Percentiles rank a stretch among this genome's conserved stretches.
These are phyloP conservation scores for Numida meleagris DNA, from an alignment of 2,113 vertebrate species.

Conservation along the genomic window DNA sequence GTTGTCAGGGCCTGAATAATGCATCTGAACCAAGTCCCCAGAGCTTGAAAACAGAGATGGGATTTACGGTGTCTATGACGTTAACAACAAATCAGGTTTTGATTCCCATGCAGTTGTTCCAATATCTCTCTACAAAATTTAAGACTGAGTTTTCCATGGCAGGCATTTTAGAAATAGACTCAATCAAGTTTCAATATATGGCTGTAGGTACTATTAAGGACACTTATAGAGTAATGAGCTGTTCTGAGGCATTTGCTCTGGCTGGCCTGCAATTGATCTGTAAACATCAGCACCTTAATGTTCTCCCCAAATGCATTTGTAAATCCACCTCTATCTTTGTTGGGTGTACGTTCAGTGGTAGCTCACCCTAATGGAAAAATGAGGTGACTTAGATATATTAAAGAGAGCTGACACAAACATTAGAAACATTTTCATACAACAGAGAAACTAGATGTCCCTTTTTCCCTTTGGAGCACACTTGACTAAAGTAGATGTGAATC, in stretches of 20 bases:
- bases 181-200: background rate
- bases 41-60: background rate
- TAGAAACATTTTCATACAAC: background rate
- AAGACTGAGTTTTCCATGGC: background rate
- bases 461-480: fast-evolving
- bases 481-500: background rate
- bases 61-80: background rate
- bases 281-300: background rate
- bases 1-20: background rate
- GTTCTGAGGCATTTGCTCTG: background rate
- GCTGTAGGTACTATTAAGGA: background rate
- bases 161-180: background rate
- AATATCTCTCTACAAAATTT: background rate
- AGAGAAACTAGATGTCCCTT: background rate
- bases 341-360: background rate
- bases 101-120: background rate
- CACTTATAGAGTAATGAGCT: background rate
- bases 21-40: background rate
- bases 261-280: background rate
- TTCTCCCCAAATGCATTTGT: background rate
- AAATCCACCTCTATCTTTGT: background rate
- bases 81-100: background rate
- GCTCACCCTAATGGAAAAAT: background rate
- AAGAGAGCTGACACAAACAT: background rate
- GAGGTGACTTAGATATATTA: background rate